Evolutionary conservation across 1,140 invertebrate genomes (phyloP).

Genomic region (Atta texana): DNA sequence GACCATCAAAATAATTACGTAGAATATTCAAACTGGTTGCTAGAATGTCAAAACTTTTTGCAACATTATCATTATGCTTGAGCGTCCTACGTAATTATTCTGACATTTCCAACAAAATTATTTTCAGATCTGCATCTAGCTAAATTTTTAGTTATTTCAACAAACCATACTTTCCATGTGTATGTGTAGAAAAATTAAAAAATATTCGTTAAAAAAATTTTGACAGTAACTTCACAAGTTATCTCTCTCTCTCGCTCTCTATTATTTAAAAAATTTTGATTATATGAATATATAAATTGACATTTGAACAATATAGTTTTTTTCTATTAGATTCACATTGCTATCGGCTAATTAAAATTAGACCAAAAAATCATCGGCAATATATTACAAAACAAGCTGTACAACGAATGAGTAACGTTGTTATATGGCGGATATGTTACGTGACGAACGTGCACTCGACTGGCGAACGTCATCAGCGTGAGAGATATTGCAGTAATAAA

Average conservation of each 20-base stretch:
- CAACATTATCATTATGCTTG: too few species aligned
- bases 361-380: not conserved
- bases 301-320: not conserved
- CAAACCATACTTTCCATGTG: too few species aligned
- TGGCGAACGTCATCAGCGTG: slow-evolving; percentile 48
- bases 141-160: too few species aligned
- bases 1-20: too few species aligned
- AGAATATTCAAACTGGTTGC: too few species aligned
- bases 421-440: slow-evolving; percentile 3
- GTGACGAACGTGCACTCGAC: slow-evolving; percentile 37
- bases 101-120: too few species aligned
- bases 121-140: too few species aligned
- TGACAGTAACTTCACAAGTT: not conserved
- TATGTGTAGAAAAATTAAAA: not conserved
- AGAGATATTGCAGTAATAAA: slow-evolving; percentile 61
- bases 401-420: slow-evolving; percentile 1
- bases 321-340: not conserved
- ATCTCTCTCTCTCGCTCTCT: not conserved
- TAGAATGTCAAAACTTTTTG: too few species aligned
- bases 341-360: not conserved
- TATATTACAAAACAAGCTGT: slow-evolving; percentile 17
- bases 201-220: not conserved
- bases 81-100: too few species aligned
- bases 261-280: not conserved
- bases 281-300: not conserved